Conservation (phyloP, 2,113 vertebrate species). For the Zosterops borbonicus region DNA sequence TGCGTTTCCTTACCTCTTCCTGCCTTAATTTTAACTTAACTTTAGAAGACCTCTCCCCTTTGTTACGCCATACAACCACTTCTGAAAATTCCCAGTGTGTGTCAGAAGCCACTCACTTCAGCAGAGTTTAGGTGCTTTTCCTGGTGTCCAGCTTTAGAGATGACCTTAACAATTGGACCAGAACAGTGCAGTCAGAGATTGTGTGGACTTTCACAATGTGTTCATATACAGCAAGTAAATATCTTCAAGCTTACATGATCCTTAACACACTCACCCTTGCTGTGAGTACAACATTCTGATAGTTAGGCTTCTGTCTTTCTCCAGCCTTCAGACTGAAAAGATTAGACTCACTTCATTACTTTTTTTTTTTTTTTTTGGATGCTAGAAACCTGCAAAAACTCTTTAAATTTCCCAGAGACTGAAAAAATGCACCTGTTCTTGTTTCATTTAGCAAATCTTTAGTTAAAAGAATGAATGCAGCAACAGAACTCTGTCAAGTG, state of each 20-base stretch:
- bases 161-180: background rate
- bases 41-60: background rate
- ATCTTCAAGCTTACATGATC: background rate
- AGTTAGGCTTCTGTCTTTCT: background rate
- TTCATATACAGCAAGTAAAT: background rate
- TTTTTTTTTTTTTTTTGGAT: background rate
- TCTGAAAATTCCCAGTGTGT: background rate
- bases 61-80: background rate
- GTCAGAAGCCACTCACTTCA: background rate
- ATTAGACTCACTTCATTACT: background rate
- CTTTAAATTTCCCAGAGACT: background rate
- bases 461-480: background rate
- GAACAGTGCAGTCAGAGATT: background rate
- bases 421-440: background rate
- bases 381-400: background rate
- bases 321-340: background rate
- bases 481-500: background rate
- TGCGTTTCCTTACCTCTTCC: background rate
- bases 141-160: background rate
- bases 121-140: background rate
- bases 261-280: background rate
- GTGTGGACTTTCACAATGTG: background rate
- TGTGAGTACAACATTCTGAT: background rate
- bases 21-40: background rate
- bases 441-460: background rate